Conservation (phyloP, 2,113 vertebrate species). For the Callaeas wilsoni region DNA sequence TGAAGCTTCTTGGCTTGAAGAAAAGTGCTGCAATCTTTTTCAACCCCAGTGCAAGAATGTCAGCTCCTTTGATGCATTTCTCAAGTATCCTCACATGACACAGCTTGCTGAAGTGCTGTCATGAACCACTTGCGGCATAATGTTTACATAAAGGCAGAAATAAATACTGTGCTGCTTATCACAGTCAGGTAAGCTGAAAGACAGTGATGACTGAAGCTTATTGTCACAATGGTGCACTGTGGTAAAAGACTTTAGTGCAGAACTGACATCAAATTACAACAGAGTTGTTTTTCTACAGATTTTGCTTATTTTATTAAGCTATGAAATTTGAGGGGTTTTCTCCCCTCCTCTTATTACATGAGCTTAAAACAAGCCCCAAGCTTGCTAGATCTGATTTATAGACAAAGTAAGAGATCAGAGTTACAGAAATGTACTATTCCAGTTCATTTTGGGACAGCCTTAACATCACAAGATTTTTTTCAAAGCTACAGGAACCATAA, state of each 20-base stretch:
- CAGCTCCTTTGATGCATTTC: conserved; percentile 16
- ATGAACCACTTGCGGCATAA: not conserved
- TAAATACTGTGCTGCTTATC: conserved; percentile 1
- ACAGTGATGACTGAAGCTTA: conserved; percentile 10
- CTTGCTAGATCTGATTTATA: not conserved
- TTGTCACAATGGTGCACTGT: not conserved
- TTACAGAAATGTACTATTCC: not conserved
- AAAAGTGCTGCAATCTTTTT: not conserved
- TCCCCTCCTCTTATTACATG: rapidly evolving
- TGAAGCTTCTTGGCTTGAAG: not conserved
- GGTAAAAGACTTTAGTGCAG: not conserved
- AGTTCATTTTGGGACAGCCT: not conserved
- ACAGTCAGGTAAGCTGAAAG: conserved; percentile 2
- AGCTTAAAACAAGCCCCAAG: not conserved
- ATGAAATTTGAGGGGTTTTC: not conserved
- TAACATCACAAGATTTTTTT: not conserved
- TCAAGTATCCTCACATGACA: conserved; percentile 32
- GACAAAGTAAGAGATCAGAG: not conserved
- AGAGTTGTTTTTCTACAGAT: not conserved
- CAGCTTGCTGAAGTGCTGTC: not conserved
- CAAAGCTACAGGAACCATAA: not conserved
- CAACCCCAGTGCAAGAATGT: not conserved
- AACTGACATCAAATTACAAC: not conserved
- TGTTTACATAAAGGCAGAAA: conserved; percentile 48
- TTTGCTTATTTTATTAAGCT: not conserved